These are phyloP conservation scores for Drosophila elegans DNA, from an alignment of 1,140 invertebrate species.

Conservation along the genomic window DNA sequence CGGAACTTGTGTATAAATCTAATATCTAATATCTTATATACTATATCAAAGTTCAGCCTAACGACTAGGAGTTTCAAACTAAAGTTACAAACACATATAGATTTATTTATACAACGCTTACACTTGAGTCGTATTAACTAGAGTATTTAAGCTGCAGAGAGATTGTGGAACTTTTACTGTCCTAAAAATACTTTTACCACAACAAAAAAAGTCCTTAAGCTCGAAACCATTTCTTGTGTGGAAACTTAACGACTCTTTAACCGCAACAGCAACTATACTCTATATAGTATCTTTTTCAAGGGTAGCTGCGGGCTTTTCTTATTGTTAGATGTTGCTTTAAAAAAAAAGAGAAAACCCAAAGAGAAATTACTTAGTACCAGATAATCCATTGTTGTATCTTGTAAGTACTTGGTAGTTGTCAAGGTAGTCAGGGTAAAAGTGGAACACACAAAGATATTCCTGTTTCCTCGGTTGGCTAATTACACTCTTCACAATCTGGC, in stretches of 20 bases:
- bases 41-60: slow-evolving; percentile 40
- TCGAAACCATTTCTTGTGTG: slow-evolving; percentile 1
- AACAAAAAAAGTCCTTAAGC: slow-evolving; percentile 24
- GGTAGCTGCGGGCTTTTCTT: slow-evolving; percentile 36
- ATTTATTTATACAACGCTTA: slow-evolving; percentile 52
- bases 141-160: slow-evolving; percentile 27
- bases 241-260: slow-evolving; percentile 23
- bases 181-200: slow-evolving; percentile 17
- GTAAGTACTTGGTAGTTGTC: slow-evolving; percentile 53
- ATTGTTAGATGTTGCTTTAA: slow-evolving; percentile 55
- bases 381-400: slow-evolving; percentile 61
- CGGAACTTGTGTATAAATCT: slow-evolving; percentile 53
- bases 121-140: slow-evolving; percentile 47
- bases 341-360: slow-evolving; percentile 4
- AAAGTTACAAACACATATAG: slow-evolving; percentile 41
- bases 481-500: slow-evolving; percentile 69
- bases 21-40: slow-evolving; percentile 28
- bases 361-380: slow-evolving; percentile 38
- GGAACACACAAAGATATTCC: slow-evolving; percentile 25
- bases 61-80: slow-evolving; percentile 76
- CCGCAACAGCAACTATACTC: slow-evolving; percentile 10
- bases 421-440: slow-evolving; percentile 70
- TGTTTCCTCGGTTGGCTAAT: slow-evolving; percentile 29
- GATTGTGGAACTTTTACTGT: slow-evolving; percentile 33
- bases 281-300: slow-evolving; percentile 29